Evolutionary conservation across 1,140 invertebrate genomes (phyloP), one percentile per base, ranked within the genome.

Genomic region (Araneus ventricosus): DNA sequence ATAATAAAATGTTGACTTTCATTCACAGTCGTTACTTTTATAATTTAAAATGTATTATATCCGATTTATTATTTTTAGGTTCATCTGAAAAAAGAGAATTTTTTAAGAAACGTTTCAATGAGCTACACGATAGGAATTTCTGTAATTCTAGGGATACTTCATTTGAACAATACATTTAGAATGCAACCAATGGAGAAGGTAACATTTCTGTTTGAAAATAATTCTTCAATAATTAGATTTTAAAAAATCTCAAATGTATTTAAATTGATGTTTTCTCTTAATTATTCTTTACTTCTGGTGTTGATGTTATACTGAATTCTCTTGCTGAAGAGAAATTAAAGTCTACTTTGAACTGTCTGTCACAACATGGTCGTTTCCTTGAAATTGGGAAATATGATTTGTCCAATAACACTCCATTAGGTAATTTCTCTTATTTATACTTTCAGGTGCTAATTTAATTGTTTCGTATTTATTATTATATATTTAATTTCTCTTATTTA

Each of bases 331-430:
- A 97, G 39, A 97, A 97, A 95, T 94, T 99, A 24, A 98, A 98
- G 95, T 99, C 99, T 3, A 98, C 98, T 88, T 96, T 99, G 10
- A 96, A 98, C 91, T 99, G 99, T 95, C 95, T 99, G 59, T 98
- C 98, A 2, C 96, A 97, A 80, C 98, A 98, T 95, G 99, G 99
- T 59, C 97, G 98, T 59, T 99, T 99, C 96, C 96, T 99, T 41
- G 99, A 99, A 96, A 99, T 99, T 94, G 99, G 99, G 94, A 99
- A 99, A 96, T 98, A 97, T 94, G 99, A 99, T 96, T 95, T 99
- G 41, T 98, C 98, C 8, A 99, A 99, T 94, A 98, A 99, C 95
- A 97, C 96, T 22, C 95, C 97, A 6, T 95, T 99, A 88, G 96
- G 96, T 94, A 84, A 88, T 22, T 10, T 75, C 37, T 75, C 5